Percentiles rank a stretch among this genome's conserved stretches.
Evolutionary conservation across 2,797 vertebrate genomes (phyloP).

Genomic region (Pristis pectinata): DNA sequence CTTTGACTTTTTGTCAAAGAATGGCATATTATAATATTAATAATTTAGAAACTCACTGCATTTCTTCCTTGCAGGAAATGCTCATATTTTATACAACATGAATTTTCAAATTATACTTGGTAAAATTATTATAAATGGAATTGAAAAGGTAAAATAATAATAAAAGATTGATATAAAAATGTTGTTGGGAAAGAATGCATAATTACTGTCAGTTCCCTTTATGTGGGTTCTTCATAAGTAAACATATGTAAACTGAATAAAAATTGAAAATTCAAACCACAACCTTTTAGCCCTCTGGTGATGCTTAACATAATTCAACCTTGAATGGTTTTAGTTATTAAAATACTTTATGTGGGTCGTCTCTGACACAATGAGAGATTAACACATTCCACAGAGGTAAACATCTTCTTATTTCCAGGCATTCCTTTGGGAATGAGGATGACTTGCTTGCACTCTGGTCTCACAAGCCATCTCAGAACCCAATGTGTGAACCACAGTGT

Average conservation of each 20-base stretch:
- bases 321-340: not conserved
- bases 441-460: too few relatives aligned
- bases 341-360: not conserved
- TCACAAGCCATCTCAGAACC: too few relatives aligned
- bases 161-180: not conserved
- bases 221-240: not conserved
- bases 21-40: constrained; percentile 13
- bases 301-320: not conserved
- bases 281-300: not conserved
- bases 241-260: not conserved
- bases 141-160: constrained; percentile 12
- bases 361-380: not conserved
- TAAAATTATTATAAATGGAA: not conserved
- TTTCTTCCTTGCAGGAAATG: constrained; percentile 41
- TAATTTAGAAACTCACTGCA: constrained; percentile 38
- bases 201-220: not conserved
- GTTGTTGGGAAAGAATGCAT: not conserved
- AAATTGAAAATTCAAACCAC: not conserved
- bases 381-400: not conserved
- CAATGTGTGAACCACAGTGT: too few relatives aligned
- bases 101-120: constrained; percentile 20
- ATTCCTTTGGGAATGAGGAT: too few relatives aligned
- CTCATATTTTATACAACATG: constrained; percentile 29
- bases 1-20: constrained; percentile 38
- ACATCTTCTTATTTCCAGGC: too few relatives aligned